These are phyloP conservation scores for Doryteuthis pealeii DNA, from an alignment of 1,140 invertebrate species.

Conservation along the genomic window DNA sequence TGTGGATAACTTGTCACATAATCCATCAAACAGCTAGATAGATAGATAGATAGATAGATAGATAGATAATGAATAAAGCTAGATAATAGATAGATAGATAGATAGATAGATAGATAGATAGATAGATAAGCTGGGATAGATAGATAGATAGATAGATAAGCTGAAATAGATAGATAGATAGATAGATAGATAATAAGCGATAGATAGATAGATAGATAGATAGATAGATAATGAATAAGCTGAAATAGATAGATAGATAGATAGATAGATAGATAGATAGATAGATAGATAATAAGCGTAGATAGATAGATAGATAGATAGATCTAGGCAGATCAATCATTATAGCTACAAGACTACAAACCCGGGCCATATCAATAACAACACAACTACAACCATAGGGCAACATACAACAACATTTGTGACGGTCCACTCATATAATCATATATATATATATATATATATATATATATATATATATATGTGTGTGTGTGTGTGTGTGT, in stretches of 20 bases:
- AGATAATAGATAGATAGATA: slow-evolving; percentile 10
- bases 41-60: slow-evolving; percentile 10
- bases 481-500: background rate
- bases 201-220: too few relatives aligned
- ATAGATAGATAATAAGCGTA: too few relatives aligned
- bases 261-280: too few relatives aligned
- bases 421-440: background rate
- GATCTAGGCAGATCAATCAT: too few relatives aligned
- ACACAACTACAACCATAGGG: background rate
- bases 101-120: slow-evolving; percentile 4
- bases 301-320: too few relatives aligned
- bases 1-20: background rate
- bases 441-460: background rate
- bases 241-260: too few relatives aligned
- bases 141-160: too few relatives aligned
- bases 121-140: background rate
- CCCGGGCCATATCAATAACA: background rate
- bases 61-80: background rate
- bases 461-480: background rate
- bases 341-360: background rate
- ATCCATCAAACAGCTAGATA: background rate
- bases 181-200: too few relatives aligned
- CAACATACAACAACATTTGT: background rate
- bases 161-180: too few relatives aligned
- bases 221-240: too few relatives aligned